These are phyloP conservation scores for Reticulitermes speratus DNA, from an alignment of 1,140 invertebrate genomes.

Conservation along the genomic window DNA sequence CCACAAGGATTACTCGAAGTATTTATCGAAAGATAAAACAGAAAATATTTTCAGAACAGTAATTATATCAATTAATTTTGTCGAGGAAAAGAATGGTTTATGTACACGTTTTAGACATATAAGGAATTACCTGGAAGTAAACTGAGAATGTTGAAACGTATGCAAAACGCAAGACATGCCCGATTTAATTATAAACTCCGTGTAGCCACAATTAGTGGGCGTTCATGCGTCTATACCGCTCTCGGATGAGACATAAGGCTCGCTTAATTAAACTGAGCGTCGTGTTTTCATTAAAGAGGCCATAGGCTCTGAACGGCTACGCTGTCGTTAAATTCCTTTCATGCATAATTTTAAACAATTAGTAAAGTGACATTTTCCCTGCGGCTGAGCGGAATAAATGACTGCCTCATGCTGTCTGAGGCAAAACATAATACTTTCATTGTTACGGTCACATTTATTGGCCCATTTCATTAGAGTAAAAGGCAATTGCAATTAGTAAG, in stretches of 20 bases:
- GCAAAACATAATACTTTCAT: no score
- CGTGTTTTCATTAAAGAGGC: not conserved
- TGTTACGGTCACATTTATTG: no score
- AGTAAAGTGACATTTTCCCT: not conserved
- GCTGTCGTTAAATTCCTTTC: not conserved
- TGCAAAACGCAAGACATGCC: not conserved
- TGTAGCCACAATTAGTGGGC: not conserved
- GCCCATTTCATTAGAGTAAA: no score
- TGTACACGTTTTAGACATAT: not conserved
- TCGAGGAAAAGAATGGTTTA: not conserved
- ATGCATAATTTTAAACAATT: not conserved
- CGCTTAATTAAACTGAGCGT: constrained; percentile 3
- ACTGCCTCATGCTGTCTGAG: no score
- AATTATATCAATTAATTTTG: not conserved
- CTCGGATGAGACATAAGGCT: not conserved
- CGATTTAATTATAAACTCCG: not conserved
- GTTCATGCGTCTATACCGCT: not conserved
- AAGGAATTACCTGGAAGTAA: not conserved
- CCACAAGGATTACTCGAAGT: no score
- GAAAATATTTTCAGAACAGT: no score
- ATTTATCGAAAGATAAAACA: no score
- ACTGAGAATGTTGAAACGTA: not conserved
- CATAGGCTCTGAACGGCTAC: not conserved
- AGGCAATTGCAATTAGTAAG: no score
- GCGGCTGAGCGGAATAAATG: no score